Percentiles rank a stretch among this genome's conserved stretches.
Evolutionary conservation across 2,113 vertebrate genomes (phyloP).

Genomic region (Hemicordylus capensis): DNA sequence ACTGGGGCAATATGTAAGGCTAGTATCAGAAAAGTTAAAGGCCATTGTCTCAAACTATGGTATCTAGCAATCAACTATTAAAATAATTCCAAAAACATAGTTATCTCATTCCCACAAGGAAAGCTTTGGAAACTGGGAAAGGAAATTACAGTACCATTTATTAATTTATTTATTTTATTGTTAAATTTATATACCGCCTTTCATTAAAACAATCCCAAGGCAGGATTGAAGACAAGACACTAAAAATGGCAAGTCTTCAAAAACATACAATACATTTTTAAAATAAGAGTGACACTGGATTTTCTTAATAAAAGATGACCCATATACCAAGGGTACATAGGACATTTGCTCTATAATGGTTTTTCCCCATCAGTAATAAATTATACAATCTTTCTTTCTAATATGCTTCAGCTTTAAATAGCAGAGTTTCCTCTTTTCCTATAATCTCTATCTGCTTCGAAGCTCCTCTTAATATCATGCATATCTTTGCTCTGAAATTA

Average conservation of each 20-base stretch:
- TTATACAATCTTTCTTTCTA: neutral
- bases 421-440: neutral
- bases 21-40: neutral
- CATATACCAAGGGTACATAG: slow-evolving; percentile 1
- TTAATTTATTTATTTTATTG: no score
- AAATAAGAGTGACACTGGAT: neutral
- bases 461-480: neutral
- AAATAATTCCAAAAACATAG: neutral
- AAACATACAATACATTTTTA: neutral
- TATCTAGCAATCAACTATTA: neutral
- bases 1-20: neutral
- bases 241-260: neutral
- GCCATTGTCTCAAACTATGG: neutral
- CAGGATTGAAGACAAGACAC: neutral
- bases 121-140: neutral
- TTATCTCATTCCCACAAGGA: neutral
- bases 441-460: slow-evolving; percentile 15
- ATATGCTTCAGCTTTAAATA: neutral
- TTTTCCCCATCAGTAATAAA: slow-evolving; percentile 5
- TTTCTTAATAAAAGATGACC: neutral
- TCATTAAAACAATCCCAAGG: no score
- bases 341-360: neutral
- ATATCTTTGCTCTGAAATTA: slow-evolving; percentile 9
- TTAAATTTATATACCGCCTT: no score
- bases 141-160: neutral